phyloP scores from a whole-genome alignment of 1,140 invertebrate genomes.

The Tetragnatha versicolor region DNA sequence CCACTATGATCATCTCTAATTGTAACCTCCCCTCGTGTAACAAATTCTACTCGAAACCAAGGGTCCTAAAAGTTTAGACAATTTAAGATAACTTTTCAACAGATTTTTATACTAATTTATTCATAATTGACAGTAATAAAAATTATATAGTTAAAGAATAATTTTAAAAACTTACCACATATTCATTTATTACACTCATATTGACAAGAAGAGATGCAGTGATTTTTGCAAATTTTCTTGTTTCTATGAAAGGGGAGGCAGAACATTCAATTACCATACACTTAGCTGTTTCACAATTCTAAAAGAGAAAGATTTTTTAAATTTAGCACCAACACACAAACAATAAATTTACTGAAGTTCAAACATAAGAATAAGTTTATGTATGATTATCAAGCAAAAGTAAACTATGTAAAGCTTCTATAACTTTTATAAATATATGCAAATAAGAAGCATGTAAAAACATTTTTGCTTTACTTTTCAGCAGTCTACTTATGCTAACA shows the following conservation, averaged over 20 bases:
- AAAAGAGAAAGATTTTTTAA: background rate
- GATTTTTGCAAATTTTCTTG: conserved; percentile 36
- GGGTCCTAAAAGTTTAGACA: conserved; percentile 30
- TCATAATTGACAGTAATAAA: no score
- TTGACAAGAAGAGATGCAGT: conserved; percentile 21
- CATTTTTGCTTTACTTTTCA: no score
- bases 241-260: conserved; percentile 36
- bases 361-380: no score
- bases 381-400: no score
- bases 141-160: no score
- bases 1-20: conserved; percentile 19
- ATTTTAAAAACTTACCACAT: conserved; percentile 35
- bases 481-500: no score
- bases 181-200: conserved; percentile 15
- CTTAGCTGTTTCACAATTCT: conserved; percentile 44
- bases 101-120: background rate
- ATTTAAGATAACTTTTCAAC: background rate
- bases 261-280: conserved; percentile 43
- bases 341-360: no score
- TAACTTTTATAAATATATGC: no score
- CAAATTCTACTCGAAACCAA: conserved; percentile 39
- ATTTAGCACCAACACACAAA: no score
- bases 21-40: conserved; percentile 24
- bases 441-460: no score
- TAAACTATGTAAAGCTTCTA: no score